Percentiles rank a stretch among this genome's conserved stretches.
These are phyloP conservation scores for Tauraco hartlaubi DNA, from an alignment of 2,797 vertebrate species.

Conservation along the genomic window DNA sequence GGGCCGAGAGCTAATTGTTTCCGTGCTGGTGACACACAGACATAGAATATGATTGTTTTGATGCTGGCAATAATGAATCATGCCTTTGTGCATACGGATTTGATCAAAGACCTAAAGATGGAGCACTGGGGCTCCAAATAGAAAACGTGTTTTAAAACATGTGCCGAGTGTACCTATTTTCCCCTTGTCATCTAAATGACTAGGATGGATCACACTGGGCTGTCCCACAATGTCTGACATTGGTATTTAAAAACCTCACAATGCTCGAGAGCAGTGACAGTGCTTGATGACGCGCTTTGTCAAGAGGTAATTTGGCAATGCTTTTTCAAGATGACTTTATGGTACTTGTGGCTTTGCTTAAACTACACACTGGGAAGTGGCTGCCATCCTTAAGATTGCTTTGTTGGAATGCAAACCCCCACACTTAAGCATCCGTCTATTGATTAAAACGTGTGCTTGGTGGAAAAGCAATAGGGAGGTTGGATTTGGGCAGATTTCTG, in stretches of 20 bases:
- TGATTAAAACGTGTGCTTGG: background rate
- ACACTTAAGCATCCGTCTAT: background rate
- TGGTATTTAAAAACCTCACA: background rate
- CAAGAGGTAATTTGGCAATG: background rate
- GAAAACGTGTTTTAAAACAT: background rate
- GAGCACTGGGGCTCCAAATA: constrained; percentile 12
- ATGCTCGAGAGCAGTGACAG: background rate
- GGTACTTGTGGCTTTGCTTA: background rate
- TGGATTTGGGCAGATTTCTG: background rate
- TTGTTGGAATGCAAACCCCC: background rate
- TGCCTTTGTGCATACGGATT: background rate
- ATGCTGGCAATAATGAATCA: constrained; percentile 11
- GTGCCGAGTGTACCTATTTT: background rate
- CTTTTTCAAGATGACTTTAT: background rate
- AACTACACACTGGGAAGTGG: background rate
- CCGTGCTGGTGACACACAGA: background rate
- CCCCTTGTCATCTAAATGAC: background rate
- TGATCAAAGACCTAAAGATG: constrained; percentile 48
- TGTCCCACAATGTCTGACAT: background rate
- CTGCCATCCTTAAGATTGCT: background rate
- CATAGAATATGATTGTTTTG: background rate
- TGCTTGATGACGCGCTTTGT: background rate
- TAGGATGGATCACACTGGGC: background rate
- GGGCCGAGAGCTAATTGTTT: background rate
- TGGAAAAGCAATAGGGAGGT: background rate